Evolutionary conservation across 2,888 invertebrate species (phyloP), one percentile per base, ranked within the genome.

Genomic region (Meandrusa payeni): DNA sequence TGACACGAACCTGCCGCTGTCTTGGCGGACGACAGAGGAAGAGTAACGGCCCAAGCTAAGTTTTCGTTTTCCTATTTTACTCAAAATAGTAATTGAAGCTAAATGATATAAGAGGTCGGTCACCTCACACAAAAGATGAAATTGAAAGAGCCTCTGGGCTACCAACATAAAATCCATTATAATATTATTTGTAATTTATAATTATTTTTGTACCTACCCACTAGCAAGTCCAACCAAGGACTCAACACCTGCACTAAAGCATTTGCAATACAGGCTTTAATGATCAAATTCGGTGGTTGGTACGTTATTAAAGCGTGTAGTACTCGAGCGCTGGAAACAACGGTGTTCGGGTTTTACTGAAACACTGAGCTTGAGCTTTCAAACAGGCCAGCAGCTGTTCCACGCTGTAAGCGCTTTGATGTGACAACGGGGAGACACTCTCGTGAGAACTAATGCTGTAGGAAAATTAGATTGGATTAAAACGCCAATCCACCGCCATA

Each of bases 341-440:
- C 59, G 1, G 57, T 64, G 28, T 65, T 70, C 0, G 69, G 58
- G 15, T 69, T 72, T 2, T 55, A 26, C 59, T 68, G 12, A 78
- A 66, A n/a, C 64, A 64, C 2, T 69, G 52, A 0, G 65, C 61
- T 20, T 83, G 38, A 1, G 61, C 52, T 47, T 61, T 71, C n/a
- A 87, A 53, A 34, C 79, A 76, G 5, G 83, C 76, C 13, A 86
- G 50, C 0, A 87, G 64, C 45, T 86, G 86, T 2, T 76, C 69
- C 48, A 70, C 65, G 64, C 78, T 79, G 65, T 82, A 86, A 46
- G 82, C 75, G 61, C 85, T 86, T 70, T 85, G 82, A 48, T 76
- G 64, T 7, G 79, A 82, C 2, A 87, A 53, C 0, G 81, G 66
- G 27, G 86, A 56, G 1, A 65, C 69, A 2, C 80, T 71, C 47